Evolutionary conservation across 2,888 invertebrate species (phyloP).

Genomic region (Panzeria rudis): DNA sequence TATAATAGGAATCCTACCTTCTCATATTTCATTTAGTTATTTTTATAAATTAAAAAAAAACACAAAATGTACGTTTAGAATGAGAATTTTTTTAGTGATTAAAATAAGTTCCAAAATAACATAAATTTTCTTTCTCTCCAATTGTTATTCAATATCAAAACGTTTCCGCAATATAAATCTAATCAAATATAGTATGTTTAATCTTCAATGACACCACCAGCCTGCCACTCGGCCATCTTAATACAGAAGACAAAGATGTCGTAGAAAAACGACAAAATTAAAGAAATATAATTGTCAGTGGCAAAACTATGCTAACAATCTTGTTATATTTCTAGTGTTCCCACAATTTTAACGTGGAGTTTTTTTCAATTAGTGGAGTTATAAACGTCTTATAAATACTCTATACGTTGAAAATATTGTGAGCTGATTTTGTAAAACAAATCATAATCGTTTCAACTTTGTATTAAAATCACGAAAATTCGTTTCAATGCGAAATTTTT

Average conservation of each 20-base stretch:
- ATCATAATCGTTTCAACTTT: no score
- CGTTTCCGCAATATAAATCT: constrained; percentile 62
- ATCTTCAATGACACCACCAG: constrained; percentile 42
- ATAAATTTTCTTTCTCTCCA: constrained; percentile 20
- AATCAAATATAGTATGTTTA: constrained; percentile 26
- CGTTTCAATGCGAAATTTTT: no score
- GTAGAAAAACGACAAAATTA: constrained; percentile 2
- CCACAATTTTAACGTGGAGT: constrained; percentile 38
- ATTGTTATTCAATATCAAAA: constrained; percentile 55
- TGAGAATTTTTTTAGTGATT: background rate
- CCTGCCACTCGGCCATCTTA: constrained; percentile 8
- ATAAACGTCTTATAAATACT: background rate
- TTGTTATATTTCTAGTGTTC: constrained; percentile 54
- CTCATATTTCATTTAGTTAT: no score
- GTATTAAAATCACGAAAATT: no score
- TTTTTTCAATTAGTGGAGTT: background rate
- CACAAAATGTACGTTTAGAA: no score
- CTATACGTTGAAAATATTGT: background rate
- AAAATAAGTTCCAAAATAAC: background rate
- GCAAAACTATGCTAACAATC: constrained; percentile 49
- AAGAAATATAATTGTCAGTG: constrained; percentile 61
- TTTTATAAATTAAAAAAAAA: no score
- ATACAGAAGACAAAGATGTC: constrained; percentile 22
- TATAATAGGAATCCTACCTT: no score
- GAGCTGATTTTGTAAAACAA: no score